Evolutionary conservation across 2,797 vertebrate genomes (phyloP).

Genomic region (Botia kubotai): DNA sequence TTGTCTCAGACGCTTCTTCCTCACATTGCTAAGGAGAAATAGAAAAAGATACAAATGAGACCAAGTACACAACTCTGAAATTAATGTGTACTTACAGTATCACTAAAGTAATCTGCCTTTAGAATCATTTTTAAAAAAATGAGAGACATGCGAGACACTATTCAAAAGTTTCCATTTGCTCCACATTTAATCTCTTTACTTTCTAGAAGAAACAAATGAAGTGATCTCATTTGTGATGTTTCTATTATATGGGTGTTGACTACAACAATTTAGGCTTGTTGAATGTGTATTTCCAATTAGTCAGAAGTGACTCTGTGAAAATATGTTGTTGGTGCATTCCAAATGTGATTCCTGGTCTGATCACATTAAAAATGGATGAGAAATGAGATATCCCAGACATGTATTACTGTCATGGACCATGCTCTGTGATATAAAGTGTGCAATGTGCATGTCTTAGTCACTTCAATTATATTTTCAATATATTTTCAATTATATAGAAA

Average conservation of each 20-base stretch:
- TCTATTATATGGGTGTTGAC: not conserved
- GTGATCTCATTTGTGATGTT: not conserved
- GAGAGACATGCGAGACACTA: not conserved
- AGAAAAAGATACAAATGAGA: not conserved
- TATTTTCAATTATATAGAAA: constrained; percentile 63
- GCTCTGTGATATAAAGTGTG: constrained; percentile 45
- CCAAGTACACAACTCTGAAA: no score
- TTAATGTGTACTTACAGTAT: no score
- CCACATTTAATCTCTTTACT: not conserved
- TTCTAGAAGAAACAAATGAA: not conserved
- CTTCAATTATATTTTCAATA: constrained; percentile 64
- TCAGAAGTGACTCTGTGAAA: constrained; percentile 2
- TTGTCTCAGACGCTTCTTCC: not conserved
- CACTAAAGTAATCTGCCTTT: no score
- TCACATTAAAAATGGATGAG: constrained; percentile 50
- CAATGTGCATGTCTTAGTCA: constrained; percentile 48
- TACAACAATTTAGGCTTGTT: not conserved
- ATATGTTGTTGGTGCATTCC: constrained; percentile 25
- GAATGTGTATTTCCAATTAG: not conserved
- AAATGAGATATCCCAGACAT: constrained; percentile 53
- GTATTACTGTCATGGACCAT: constrained; percentile 47
- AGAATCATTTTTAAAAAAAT: not conserved
- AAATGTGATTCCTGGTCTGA: constrained; percentile 33
- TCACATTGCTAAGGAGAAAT: not conserved
- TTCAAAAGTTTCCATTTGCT: not conserved